Percentiles rank a stretch among this genome's conserved stretches.
These are phyloP conservation scores for Xiphorhynchus elegans DNA, from an alignment of 2,113 vertebrate species.

Conservation along the genomic window DNA sequence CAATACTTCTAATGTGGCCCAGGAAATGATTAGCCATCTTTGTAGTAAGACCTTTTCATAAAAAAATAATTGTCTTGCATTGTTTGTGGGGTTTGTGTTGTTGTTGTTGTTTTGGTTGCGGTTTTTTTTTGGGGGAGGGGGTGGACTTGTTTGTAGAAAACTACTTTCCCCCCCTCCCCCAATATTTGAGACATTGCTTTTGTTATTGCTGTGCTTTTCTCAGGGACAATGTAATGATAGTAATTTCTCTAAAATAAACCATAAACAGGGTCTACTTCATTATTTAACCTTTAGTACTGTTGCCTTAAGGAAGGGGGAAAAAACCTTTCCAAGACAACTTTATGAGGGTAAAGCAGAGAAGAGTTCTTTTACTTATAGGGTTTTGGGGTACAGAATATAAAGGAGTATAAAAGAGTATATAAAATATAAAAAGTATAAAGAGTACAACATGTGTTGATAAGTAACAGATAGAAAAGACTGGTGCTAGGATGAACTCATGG, in stretches of 20 bases:
- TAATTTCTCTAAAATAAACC: background rate
- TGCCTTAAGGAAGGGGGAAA: too few relatives aligned
- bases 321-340: too few relatives aligned
- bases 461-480: too few relatives aligned
- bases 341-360: too few relatives aligned
- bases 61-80: background rate
- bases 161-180: background rate
- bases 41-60: background rate
- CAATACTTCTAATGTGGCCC: background rate
- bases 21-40: background rate
- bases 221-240: background rate
- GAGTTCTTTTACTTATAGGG: too few relatives aligned
- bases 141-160: background rate
- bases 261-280: background rate
- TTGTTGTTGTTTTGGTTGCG: too few relatives aligned
- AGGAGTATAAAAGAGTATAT: too few relatives aligned
- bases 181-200: background rate
- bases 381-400: too few relatives aligned
- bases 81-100: background rate
- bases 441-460: too few relatives aligned
- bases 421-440: too few relatives aligned
- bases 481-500: too few relatives aligned
- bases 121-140: background rate
- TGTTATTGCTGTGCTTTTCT: background rate
- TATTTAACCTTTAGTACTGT: background rate